Evolutionary conservation across 1,140 invertebrate genomes (phyloP).

Genomic region (Chymomyza costata): DNA sequence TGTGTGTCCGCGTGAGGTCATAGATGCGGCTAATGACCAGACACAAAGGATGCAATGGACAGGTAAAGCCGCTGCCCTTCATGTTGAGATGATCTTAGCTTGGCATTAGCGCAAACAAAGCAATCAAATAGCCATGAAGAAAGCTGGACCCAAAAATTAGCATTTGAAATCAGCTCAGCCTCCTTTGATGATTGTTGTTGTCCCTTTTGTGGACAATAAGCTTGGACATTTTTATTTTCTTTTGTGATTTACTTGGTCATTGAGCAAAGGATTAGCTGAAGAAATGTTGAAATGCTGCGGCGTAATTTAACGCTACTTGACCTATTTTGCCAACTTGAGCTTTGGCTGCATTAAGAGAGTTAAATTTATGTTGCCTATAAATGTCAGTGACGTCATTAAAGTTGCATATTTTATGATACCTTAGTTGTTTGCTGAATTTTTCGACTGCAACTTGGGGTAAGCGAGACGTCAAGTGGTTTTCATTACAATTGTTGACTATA

Average conservation of each 20-base stretch:
- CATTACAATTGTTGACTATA: slow-evolving; percentile 31
- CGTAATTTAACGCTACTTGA: slow-evolving; percentile 61
- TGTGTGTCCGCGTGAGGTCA: slow-evolving; percentile 39
- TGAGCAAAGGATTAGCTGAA: slow-evolving; percentile 31
- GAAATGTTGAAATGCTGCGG: slow-evolving; percentile 39
- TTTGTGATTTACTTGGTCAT: slow-evolving; percentile 68
- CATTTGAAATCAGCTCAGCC: slow-evolving; percentile 62
- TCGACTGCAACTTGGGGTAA: too few species aligned
- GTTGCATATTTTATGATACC: slow-evolving; percentile 67
- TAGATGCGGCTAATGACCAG: slow-evolving; percentile 62
- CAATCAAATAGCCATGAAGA: slow-evolving; percentile 58
- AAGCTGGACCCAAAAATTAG: slow-evolving; percentile 42
- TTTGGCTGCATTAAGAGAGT: not conserved
- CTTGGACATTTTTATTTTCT: slow-evolving; percentile 71
- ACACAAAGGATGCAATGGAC: slow-evolving; percentile 44
- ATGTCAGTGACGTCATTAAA: slow-evolving; percentile 68
- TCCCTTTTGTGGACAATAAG: slow-evolving; percentile 62
- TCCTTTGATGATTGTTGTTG: slow-evolving; percentile 27
- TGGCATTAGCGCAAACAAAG: slow-evolving; percentile 57
- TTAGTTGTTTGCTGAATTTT: too few species aligned
- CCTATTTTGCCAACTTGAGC: slow-evolving; percentile 61
- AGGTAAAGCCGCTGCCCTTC: slow-evolving; percentile 29
- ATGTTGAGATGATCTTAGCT: too few species aligned
- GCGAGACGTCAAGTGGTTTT: slow-evolving; percentile 6
- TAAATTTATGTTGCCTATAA: slow-evolving; percentile 42